Conservation (phyloP, 2,797 vertebrate genomes). For the Columba guinea region DNA sequence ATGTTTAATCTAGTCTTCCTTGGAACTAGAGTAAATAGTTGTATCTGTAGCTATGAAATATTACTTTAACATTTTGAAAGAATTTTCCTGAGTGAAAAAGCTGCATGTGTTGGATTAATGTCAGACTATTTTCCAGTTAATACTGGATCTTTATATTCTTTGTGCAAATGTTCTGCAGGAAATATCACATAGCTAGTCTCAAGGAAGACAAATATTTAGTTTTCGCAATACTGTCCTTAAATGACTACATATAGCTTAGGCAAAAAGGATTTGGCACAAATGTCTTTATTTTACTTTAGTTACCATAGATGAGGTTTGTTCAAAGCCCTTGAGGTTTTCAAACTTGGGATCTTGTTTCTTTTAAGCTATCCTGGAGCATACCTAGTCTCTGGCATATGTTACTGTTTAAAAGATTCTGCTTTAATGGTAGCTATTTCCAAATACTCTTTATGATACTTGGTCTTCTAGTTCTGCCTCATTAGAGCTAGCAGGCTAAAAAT, state of each 20-base stretch:
- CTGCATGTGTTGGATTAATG: background rate
- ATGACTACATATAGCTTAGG: constrained; percentile 11
- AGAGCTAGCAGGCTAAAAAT: constrained; percentile 29
- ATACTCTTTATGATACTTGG: background rate
- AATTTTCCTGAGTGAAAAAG: background rate
- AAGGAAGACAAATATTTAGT: constrained; percentile 58
- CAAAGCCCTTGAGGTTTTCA: background rate
- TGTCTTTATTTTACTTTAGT: background rate
- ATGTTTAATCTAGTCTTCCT: background rate
- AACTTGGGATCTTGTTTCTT: background rate
- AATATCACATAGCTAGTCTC: constrained; percentile 46
- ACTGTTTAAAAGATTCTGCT: background rate
- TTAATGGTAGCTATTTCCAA: background rate
- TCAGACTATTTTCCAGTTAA: background rate
- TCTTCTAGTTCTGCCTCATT: constrained; percentile 9
- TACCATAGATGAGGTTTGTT: background rate
- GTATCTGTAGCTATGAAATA: background rate
- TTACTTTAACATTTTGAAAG: constrained; percentile 19
- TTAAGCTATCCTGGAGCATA: background rate
- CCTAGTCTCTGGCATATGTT: constrained; percentile 19
- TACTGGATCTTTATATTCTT: constrained; percentile 33
- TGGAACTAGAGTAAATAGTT: background rate
- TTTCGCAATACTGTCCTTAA: constrained; percentile 60
- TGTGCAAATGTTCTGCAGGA: constrained; percentile 30
- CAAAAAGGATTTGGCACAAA: constrained; percentile 4